Evolutionary conservation across 2,113 vertebrate genomes (phyloP).

Genomic region (Pangasianodon gigas): DNA sequence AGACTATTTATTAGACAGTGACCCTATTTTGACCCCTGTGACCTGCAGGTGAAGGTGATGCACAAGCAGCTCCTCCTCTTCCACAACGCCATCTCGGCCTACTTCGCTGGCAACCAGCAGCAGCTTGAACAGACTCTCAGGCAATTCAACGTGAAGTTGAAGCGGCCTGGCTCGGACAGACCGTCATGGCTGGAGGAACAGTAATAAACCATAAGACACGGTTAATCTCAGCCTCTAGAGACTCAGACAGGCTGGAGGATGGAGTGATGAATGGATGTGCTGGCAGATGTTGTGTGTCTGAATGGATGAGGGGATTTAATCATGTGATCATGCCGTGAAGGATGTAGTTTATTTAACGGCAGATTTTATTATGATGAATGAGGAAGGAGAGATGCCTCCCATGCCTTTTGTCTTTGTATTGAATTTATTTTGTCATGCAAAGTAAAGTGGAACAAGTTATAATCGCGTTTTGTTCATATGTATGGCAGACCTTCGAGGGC

Average conservation of each 20-base stretch:
- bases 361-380: background rate
- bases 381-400: background rate
- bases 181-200: conserved; percentile 98
- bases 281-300: conserved; percentile 1
- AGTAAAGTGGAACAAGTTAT: conserved; percentile 11
- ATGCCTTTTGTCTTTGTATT: conserved; percentile 20
- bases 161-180: conserved; percentile 86
- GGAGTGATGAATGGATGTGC: background rate
- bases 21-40: background rate
- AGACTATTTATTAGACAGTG: background rate
- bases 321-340: conserved; percentile 4
- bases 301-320: conserved; percentile 4
- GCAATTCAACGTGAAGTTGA: conserved; percentile 94
- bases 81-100: conserved; percentile 95
- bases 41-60: conserved; percentile 93
- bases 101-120: conserved; percentile 98
- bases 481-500: background rate
- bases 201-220: conserved; percentile 64
- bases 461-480: conserved; percentile 9
- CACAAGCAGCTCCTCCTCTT: conserved; percentile 98
- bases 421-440: conserved; percentile 26
- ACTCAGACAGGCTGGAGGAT: background rate
- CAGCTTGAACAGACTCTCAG: conserved; percentile 94
- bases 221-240: background rate
- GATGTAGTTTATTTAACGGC: conserved; percentile 21